Base-by-base conservation (phyloP, 2,113 vertebrate species). In the Anser brachyrhynchus region DNA sequence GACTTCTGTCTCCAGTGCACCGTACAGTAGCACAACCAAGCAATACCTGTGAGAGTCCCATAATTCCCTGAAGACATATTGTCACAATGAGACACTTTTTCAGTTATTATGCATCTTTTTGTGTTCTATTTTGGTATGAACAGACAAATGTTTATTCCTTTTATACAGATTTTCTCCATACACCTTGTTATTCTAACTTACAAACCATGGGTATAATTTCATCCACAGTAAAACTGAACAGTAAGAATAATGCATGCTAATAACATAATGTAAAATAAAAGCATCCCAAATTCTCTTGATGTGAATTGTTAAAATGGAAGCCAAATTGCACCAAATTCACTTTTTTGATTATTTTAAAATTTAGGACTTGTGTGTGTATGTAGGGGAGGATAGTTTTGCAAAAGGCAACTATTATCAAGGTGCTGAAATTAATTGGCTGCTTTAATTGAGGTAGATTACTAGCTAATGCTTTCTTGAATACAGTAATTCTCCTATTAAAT, bases 401-500 rank as follows among this genome's bases (percentile, higher is more conserved):
- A 98, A 98, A 98, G 97, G 96, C 97, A 97, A 98, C 96, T 97
- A 97, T 98, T 98, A 98, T 98, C 98, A 97, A 98, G 98, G 98
- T 98, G 97, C 98, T 98, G 98, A 98, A 98, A 98, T 98, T 98
- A 98, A 98, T 98, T 98, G 98, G 97, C 96, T 97, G 97, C 98
- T 98, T 98, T 98, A 98, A 98, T 98, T 98, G 98, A 98, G 98
- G 98, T 98, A 98, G 98, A 98, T 98, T 98, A 98, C 98, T 98
- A 97, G 98, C 98, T 98, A 98, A 98, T 98, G 98, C 98, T 98
- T 98, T 98, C 98, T 98, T 98, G 98, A 98, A 98, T 98, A 98
- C 98, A 98, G 98, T 98, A 98, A 98, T 98, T 98, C 98, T 98
- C 98, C 98, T 98, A 98, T 98, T 98, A 98, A 98, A 98, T 98